Evolutionary conservation across 2,113 vertebrate species (phyloP).

Genomic region (Monarcha castaneiventris): DNA sequence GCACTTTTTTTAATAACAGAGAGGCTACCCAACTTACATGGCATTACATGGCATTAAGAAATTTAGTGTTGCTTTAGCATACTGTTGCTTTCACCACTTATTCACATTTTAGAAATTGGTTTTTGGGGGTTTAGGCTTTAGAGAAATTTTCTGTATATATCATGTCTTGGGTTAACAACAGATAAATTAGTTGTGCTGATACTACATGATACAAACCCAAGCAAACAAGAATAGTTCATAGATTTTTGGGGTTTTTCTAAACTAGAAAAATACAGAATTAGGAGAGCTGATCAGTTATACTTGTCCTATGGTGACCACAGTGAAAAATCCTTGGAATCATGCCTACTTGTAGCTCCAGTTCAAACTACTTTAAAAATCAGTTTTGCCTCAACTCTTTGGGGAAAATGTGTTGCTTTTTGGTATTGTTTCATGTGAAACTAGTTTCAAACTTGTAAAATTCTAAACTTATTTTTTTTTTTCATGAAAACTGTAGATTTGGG

Average conservation of each 20-base stretch:
- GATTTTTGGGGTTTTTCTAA: neutral
- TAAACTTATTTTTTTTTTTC: neutral
- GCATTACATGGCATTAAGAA: neutral
- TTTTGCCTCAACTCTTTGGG: neutral
- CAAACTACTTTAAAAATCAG: neutral
- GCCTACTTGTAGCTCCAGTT: neutral
- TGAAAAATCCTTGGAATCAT: neutral
- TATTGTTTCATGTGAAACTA: neutral
- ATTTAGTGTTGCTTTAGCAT: neutral
- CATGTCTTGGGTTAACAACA: neutral
- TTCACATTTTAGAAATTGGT: neutral
- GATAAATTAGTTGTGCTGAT: neutral
- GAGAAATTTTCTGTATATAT: neutral
- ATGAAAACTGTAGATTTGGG: accelerated
- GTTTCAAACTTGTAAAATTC: neutral
- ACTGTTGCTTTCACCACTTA: neutral
- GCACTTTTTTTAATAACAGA: neutral
- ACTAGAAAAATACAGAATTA: neutral
- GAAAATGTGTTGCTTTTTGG: neutral
- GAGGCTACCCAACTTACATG: neutral
- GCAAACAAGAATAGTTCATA: neutral
- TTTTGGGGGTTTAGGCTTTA: neutral
- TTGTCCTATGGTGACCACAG: neutral
- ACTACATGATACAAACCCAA: neutral
- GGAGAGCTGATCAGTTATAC: neutral